Conservation (phyloP, 2,113 vertebrate species). For the Lipotes vexillifer region DNA sequence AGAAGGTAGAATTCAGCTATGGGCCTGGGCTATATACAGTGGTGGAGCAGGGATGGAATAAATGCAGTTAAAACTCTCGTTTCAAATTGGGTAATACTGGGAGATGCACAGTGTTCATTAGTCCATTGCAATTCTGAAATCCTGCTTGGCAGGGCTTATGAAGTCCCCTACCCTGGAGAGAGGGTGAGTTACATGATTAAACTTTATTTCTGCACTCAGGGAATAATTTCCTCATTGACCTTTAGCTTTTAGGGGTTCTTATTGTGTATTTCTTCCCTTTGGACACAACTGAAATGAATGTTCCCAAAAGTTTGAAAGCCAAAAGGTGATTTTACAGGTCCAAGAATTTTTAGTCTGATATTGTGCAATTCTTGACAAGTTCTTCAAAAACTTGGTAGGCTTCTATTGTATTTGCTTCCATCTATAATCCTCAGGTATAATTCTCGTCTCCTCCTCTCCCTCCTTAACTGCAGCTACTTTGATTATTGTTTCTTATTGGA, state of each 20-base stretch:
- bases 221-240: background rate
- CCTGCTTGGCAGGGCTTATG: background rate
- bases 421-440: background rate
- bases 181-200: background rate
- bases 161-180: background rate
- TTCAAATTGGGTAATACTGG: background rate
- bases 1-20: background rate
- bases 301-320: background rate
- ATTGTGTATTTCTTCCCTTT: background rate
- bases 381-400: background rate
- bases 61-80: background rate
- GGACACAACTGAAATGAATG: background rate
- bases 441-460: background rate
- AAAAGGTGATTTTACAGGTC: background rate
- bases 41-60: background rate
- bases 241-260: background rate
- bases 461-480: background rate
- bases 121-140: background rate
- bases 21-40: background rate
- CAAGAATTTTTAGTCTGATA: background rate
- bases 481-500: background rate
- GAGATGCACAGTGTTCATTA: background rate
- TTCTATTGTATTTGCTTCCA: background rate
- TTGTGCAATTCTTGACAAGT: background rate
- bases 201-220: background rate